A percentile compares a stretch with the other conserved stretches of the same genome.
These are phyloP conservation scores for Saturnia pavonia DNA, from an alignment of 2,888 invertebrate genomes.

Conservation along the genomic window DNA sequence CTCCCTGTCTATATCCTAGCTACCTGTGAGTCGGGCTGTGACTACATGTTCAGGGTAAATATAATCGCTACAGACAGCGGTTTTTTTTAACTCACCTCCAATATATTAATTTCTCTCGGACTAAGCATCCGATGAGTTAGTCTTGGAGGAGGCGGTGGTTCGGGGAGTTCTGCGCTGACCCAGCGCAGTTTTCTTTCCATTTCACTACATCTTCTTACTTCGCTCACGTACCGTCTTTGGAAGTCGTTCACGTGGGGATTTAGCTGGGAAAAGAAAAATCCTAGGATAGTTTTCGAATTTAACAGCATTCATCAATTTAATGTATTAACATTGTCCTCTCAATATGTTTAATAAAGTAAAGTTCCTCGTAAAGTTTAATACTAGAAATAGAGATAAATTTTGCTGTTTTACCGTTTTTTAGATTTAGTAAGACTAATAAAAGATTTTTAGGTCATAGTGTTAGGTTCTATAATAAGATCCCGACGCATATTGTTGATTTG, in stretches of 20 bases:
- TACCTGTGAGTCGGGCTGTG: too few species aligned
- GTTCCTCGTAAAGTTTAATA: too few species aligned
- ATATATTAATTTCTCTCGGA: slow-evolving; percentile 71
- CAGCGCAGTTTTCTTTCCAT: slow-evolving; percentile 76
- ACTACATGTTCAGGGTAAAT: too few species aligned
- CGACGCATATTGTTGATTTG: too few species aligned
- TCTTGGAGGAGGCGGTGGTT: slow-evolving; percentile 71
- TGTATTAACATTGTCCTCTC: too few species aligned
- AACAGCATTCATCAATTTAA: background rate
- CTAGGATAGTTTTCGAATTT: background rate
- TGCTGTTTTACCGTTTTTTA: too few species aligned
- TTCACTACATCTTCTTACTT: slow-evolving; percentile 74
- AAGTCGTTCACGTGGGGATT: slow-evolving; percentile 77
- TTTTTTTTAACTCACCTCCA: slow-evolving; percentile 53
- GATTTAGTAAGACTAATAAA: too few species aligned
- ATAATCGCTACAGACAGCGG: background rate
- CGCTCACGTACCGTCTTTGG: slow-evolving; percentile 72
- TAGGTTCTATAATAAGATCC: too few species aligned
- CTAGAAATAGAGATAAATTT: too few species aligned
- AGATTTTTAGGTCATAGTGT: too few species aligned
- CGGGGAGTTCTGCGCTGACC: slow-evolving; percentile 70
- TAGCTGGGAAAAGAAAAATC: slow-evolving; percentile 47
- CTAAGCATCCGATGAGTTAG: slow-evolving; percentile 57
- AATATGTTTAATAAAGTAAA: too few species aligned
- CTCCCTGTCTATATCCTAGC: too few species aligned